Evolutionary conservation across 2,797 vertebrate species (phyloP), one percentile per base, ranked within the genome.

Genomic region (Galago senegalensis): DNA sequence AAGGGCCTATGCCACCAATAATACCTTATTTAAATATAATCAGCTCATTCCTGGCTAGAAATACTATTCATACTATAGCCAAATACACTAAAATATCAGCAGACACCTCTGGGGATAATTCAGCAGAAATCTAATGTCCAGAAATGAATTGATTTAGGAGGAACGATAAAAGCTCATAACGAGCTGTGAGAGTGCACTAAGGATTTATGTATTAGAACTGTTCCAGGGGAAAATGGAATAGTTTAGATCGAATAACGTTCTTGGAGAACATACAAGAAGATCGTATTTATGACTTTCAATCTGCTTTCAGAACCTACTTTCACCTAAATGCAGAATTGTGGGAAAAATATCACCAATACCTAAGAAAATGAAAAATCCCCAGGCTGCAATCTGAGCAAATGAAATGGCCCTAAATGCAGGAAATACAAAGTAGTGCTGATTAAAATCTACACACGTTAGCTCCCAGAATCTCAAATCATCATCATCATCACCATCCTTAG

Each of bases 71-170:
- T 23, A 14, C 43, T 72, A 4, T 60, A 70, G 96, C 94, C 96
- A 96, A 95, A 84, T 31, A 31, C 49, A 96, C 95, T 92, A 81
- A 79, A 96, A 80, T 65, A 67, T 31, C 87, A 70, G 95, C 90
- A 79, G 89, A 88, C 46, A 37, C 67, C 29, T 75, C 85, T 93
- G 81, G 73, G 92, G 72, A 60, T 77, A 93, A 75, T 86, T 85
- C 17, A 63, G 73, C 80, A 69, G 56, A 95, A 96, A 70, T 37
- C 69, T 73, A 88, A n/a, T 46, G 90, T 92, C 58, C 83, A 84
- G 73, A 89, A 58, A 83, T 72, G 81, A 93, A 83, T 43, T 90
- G 77, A 86, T 46, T 93, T 95, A 17, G 46, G 29, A 94, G 70
- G 60, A 91, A 92, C 29, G 80, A 61, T 73, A 29, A 95, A 90